Evolutionary conservation across 2,113 vertebrate species (phyloP), one percentile per base, ranked within the genome.

Genomic region (western clawed frog (Xenopus tropicalis)): DNA sequence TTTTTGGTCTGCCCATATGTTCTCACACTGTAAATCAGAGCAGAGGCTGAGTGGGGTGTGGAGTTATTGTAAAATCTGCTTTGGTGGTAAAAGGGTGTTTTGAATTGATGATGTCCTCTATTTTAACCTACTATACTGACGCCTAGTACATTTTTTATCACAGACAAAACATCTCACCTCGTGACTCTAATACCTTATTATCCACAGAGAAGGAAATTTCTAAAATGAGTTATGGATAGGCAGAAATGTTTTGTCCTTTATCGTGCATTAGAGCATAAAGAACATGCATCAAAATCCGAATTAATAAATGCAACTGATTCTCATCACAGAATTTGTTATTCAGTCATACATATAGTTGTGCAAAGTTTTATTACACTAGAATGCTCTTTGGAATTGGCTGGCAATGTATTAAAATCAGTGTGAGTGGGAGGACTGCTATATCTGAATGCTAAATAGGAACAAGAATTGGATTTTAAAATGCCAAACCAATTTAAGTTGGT

Each of bases 401-500:
- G 59, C 63, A 76, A 76, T 68, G 66, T 63, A 63, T 69, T 69
- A 56, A 24, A 63, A 69, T 76, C 66, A 76, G 29, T 44, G 37
- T 44, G 73, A 76, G 73, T 76, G 66, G 73, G 73, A 37, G 73
- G 66, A 61, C 29, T 76, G 73, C 73, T 63, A 63, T 69, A 76
- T 69, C 23, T 69, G 58, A 76, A 76, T 76, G 37, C 66, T 69
- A 76, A 76, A 76, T 69, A 24, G 46, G 58, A 76, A 76, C 66
- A 76, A 16, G 29, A 51, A 76, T 69, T 63, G 73, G 58, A 52
- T 63, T 76, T 69, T 69, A 69, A 76, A 76, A 76, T 76, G 66
- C 73, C 73, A 76, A 76, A 69, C 73, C 73, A 76, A 76, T 69
- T 76, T 67, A 76, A 21, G 29, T 76, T 69, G 59, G 73, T 76